These are phyloP conservation scores for Piprites chloris DNA, from an alignment of 2,113 vertebrate species.

Conservation along the genomic window DNA sequence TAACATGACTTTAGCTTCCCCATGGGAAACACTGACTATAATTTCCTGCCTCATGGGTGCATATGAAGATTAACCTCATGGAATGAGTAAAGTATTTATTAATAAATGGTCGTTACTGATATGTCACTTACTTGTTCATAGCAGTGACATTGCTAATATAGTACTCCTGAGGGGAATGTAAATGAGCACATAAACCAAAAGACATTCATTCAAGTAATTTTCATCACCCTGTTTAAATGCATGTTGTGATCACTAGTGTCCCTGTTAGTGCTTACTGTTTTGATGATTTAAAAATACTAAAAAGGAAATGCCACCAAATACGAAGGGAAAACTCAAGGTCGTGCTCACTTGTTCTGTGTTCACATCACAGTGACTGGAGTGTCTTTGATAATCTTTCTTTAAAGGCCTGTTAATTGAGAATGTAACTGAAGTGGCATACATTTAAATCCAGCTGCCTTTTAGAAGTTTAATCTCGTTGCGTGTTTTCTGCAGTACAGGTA, in stretches of 20 bases:
- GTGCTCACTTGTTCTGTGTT: neutral
- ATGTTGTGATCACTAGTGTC: neutral
- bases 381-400: neutral
- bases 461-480: neutral
- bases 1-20: neutral
- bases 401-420: neutral
- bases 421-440: neutral
- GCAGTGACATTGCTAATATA: neutral
- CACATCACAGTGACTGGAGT: neutral
- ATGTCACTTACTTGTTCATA: neutral
- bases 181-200: slow-evolving; percentile 12
- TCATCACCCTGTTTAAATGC: neutral
- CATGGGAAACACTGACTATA: neutral
- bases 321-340: neutral
- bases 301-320: neutral
- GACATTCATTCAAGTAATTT: neutral
- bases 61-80: slow-evolving; percentile 36
- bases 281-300: neutral
- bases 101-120: slow-evolving; percentile 15
- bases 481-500: neutral
- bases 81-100: slow-evolving; percentile 27
- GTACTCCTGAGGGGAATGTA: slow-evolving; percentile 5
- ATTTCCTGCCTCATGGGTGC: neutral
- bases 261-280: neutral
- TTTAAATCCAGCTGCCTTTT: neutral